Percentiles rank a stretch among this genome's conserved stretches.
Conservation (phyloP, 2,113 vertebrate species). For the Tetraodon nigroviridis region DNA sequence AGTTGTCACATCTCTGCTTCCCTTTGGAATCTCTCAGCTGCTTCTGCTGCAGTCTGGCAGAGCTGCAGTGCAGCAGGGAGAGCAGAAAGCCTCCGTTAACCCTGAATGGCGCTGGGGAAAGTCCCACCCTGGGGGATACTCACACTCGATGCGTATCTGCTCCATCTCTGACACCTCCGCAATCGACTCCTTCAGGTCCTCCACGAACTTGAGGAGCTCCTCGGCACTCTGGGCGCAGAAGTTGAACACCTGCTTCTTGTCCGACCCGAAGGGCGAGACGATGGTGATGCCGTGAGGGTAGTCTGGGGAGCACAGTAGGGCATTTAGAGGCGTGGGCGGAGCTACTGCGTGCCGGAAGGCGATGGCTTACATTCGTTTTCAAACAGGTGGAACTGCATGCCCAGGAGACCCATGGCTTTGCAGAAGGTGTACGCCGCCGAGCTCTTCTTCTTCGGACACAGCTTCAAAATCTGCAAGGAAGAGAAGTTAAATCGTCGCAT, state of each 20-base stretch:
- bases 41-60: too few relatives aligned
- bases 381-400: slow-evolving; percentile 96
- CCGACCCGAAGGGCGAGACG: slow-evolving; percentile 89
- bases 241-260: slow-evolving; percentile 93
- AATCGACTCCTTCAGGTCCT: slow-evolving; percentile 97
- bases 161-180: slow-evolving; percentile 98
- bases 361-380: slow-evolving; percentile 91
- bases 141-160: slow-evolving; percentile 97
- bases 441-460: slow-evolving; percentile 97
- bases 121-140: slow-evolving; percentile 49
- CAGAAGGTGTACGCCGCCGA: slow-evolving; percentile 95
- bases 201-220: slow-evolving; percentile 95
- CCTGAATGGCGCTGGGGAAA: not conserved
- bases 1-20: too few relatives aligned
- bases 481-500: not conserved
- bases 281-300: slow-evolving; percentile 97
- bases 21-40: too few relatives aligned
- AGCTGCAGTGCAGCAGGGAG: too few relatives aligned
- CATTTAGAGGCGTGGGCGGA: not conserved
- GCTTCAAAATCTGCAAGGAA: slow-evolving; percentile 86
- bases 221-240: slow-evolving; percentile 94
- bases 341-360: not conserved
- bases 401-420: slow-evolving; percentile 89
- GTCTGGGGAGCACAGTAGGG: slow-evolving; percentile 70
- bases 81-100: too few relatives aligned